phyloP scores from a whole-genome alignment of 2,797 vertebrate genomes.

The Melanotaenia pygmaea region DNA sequence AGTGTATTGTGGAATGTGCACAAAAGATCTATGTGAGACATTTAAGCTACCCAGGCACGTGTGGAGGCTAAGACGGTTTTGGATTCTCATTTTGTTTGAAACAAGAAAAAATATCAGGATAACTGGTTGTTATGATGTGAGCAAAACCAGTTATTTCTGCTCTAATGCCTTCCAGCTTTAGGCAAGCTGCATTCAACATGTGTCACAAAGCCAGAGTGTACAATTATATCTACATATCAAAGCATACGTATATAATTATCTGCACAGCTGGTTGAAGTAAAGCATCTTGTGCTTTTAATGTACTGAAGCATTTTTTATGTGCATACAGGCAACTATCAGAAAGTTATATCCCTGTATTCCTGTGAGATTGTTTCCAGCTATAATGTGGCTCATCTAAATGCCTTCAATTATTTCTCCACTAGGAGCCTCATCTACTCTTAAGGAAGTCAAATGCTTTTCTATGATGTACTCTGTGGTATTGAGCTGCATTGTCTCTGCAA shows the following conservation, averaged over 20 bases:
- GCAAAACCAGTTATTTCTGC: conserved; percentile 13
- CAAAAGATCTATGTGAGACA: conserved; percentile 5
- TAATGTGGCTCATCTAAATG: conserved; percentile 46
- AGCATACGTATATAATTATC: conserved; percentile 48
- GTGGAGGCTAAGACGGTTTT: conserved; percentile 49
- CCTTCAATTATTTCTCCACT: conserved; percentile 45
- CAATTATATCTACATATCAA: conserved; percentile 49
- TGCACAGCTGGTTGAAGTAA: conserved; percentile 37
- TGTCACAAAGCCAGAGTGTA: conserved; percentile 47
- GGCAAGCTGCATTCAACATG: conserved; percentile 20
- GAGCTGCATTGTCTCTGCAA: background rate
- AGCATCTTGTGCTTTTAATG: conserved; percentile 16
- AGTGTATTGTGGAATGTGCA: conserved; percentile 1
- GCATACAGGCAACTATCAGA: conserved; percentile 16
- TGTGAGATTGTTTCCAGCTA: conserved; percentile 46
- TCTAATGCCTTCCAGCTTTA: conserved; percentile 13
- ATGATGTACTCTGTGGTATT: conserved; percentile 5
- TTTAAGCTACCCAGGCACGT: conserved; percentile 20
- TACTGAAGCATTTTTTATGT: background rate
- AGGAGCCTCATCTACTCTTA: background rate
- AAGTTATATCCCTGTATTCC: conserved; percentile 46
- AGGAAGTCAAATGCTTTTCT: conserved; percentile 20
- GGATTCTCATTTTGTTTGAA: conserved; percentile 55
- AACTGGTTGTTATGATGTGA: conserved; percentile 31
- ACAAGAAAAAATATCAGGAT: conserved; percentile 52